A percentile compares a stretch with the other conserved stretches of the same genome.
Conservation (phyloP, 2,113 vertebrate genomes). For the Morone saxatilis region DNA sequence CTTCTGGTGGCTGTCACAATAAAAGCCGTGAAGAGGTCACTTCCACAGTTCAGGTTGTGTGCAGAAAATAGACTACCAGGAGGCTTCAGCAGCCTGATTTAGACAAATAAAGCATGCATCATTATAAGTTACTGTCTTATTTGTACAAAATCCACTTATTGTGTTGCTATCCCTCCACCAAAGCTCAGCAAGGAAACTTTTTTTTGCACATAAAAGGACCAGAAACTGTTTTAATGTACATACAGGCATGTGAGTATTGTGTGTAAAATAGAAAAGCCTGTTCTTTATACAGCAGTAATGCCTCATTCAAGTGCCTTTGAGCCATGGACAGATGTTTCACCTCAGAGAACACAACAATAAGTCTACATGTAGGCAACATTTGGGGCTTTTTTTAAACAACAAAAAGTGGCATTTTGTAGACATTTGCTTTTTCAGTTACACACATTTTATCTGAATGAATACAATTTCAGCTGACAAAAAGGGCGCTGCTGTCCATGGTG, state of each 20-base stretch:
- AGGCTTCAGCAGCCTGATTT: neutral
- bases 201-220: too few relatives aligned
- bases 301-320: neutral
- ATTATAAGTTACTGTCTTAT: neutral
- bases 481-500: constrained; percentile 40
- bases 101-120: neutral
- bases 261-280: neutral
- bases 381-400: neutral
- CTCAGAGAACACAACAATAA: constrained; percentile 2
- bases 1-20: neutral
- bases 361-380: neutral
- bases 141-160: too few relatives aligned
- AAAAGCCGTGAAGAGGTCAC: neutral
- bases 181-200: neutral
- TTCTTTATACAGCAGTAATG: neutral
- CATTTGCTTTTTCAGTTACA: neutral
- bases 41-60: too few relatives aligned
- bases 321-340: constrained; percentile 17
- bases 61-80: neutral
- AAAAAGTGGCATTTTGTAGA: neutral
- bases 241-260: neutral
- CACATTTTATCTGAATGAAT: neutral
- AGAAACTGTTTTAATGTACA: neutral
- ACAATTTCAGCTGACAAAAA: constrained; percentile 15
- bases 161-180: neutral